Base-by-base conservation (phyloP, 1,140 invertebrate species). In the Halyomorpha halys region DNA sequence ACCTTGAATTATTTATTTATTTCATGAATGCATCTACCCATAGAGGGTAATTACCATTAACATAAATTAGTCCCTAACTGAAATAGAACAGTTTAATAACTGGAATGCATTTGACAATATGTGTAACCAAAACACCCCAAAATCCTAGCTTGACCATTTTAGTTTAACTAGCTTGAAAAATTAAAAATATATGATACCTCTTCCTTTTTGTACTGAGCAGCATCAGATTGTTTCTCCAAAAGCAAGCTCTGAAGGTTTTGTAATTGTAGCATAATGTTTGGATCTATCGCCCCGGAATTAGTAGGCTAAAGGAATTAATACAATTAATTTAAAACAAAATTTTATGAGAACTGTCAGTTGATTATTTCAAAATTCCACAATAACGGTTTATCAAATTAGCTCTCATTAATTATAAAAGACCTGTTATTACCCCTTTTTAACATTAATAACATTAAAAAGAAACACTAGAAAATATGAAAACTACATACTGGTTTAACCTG, bases 181-280 rank as follows among this genome's bases (percentile, higher is more conserved):
- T 39, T 39, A 39, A 39, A 39, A 39, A 39, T 39, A 39, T 18
- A 49, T 49, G 47, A 49, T 49, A 49, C 47, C 47, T 49, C 47
- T 18, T 49, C 54, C 30, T 59, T 59, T 59, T 59, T 59, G n/a
- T 21, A 23, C 16, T 25, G 54, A 27, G 54, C n/a, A 59, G 23
- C 54, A 25, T 59, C 54, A 59, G 44, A 44, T 65, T 65, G 49
- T 59, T 65, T 59, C 19, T 65, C 56, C 30, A 60, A 47, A 21
- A 65, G 23, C 23, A 65, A 19, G 21, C 23, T 65, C 53, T 65
- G 63, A 21, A 65, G 56, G 30, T 60, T 65, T 60, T 65, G 63
- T 19, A 65, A 54, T 60, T 65, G 63, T n/a, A 59, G 63, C 19
- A 67, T 45, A 21, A 67, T 59, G 49, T 54, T 65, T 18, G 64